A percentile compares a stretch with the other conserved stretches of the same genome.
Conservation (phyloP, 2,888 invertebrate species). For the Ichneumoninae sp. region DNA sequence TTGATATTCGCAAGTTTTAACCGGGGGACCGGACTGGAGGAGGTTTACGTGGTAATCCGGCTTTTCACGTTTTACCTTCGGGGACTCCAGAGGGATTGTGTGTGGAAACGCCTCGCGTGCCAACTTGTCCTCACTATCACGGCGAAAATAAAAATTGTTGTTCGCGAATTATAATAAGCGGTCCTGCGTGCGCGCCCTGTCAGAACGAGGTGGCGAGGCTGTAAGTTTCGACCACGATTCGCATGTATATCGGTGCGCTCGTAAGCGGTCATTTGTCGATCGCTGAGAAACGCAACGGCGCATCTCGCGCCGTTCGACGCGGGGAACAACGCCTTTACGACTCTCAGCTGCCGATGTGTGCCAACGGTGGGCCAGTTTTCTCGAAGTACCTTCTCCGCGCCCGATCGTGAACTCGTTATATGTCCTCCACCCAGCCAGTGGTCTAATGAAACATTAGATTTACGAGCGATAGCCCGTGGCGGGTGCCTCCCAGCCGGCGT, state of each 20-base stretch:
- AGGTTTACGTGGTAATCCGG: neutral
- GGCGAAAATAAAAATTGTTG: constrained; percentile 19
- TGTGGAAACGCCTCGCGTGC: constrained; percentile 24
- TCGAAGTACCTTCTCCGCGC: neutral
- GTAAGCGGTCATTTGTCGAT: neutral
- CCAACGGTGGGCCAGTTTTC: constrained; percentile 28
- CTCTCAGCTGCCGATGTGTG: neutral
- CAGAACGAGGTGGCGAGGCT: constrained; percentile 51
- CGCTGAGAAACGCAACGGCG: neutral
- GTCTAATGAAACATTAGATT: constrained; percentile 70
- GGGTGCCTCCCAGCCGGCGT: constrained; percentile 49
- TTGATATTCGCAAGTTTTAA: neutral
- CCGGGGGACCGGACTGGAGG: neutral
- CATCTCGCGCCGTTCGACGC: neutral
- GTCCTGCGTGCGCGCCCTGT: constrained; percentile 38
- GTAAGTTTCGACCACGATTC: constrained; percentile 40
- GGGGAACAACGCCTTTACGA: neutral
- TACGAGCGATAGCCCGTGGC: constrained; percentile 64
- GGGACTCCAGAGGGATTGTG: constrained; percentile 2
- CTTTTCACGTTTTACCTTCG: neutral
- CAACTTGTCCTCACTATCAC: constrained; percentile 18
- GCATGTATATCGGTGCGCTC: constrained; percentile 27
- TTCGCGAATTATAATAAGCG: constrained; percentile 49
- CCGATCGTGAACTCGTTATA: constrained; percentile 10
- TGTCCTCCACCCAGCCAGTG: constrained; percentile 37